These are phyloP conservation scores for Mechanitis messenoides DNA, from an alignment of 2,888 invertebrate species.

Conservation along the genomic window DNA sequence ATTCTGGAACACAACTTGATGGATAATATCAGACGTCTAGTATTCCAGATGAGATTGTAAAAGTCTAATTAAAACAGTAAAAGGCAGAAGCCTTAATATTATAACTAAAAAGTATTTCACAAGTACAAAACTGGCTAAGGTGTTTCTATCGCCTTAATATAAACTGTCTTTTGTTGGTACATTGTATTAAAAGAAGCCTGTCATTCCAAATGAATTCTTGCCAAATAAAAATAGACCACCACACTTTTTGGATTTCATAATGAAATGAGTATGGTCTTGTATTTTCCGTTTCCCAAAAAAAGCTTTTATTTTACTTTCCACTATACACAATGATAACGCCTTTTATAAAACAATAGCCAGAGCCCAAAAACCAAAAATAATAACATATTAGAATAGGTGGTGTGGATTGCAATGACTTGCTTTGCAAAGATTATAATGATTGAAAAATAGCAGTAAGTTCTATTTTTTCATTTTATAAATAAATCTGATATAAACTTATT, in stretches of 20 bases:
- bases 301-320: slow-evolving; percentile 31
- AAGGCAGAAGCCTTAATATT: slow-evolving; percentile 8
- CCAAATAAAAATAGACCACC: slow-evolving; percentile 23
- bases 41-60: slow-evolving; percentile 16
- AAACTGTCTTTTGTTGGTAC: slow-evolving; percentile 25
- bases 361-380: slow-evolving; percentile 20
- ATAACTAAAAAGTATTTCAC: not conserved
- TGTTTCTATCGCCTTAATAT: slow-evolving; percentile 6
- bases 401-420: slow-evolving; percentile 23
- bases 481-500: slow-evolving; percentile 14
- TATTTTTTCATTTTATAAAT: slow-evolving; percentile 30
- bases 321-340: slow-evolving; percentile 22
- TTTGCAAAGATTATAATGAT: slow-evolving; percentile 26
- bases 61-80: slow-evolving; percentile 15
- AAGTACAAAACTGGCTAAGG: slow-evolving; percentile 6
- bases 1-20: slow-evolving; percentile 14
- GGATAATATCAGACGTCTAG: slow-evolving; percentile 20
- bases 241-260: slow-evolving; percentile 32
- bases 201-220: slow-evolving; percentile 25
- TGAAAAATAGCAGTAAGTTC: slow-evolving; percentile 31
- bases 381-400: slow-evolving; percentile 31
- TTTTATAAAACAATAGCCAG: too few species aligned
- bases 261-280: slow-evolving; percentile 21
- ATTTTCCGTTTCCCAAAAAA: slow-evolving; percentile 27
- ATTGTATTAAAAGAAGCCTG: slow-evolving; percentile 27